Evolutionary conservation across 2,888 invertebrate species (phyloP).

Genomic region (Myopa testacea): DNA sequence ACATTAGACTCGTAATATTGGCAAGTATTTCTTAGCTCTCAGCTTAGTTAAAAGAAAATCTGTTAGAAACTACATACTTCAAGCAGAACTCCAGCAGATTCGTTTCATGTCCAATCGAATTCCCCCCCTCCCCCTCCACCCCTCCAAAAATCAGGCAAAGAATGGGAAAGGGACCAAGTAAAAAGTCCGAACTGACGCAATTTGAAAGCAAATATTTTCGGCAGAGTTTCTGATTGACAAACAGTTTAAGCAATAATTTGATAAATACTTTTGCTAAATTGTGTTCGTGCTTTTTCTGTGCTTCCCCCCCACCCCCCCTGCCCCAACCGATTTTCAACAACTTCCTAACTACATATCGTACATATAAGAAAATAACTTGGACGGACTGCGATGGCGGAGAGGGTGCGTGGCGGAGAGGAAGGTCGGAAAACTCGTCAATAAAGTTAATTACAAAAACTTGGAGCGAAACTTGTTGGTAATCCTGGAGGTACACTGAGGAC

Average conservation of each 20-base stretch:
- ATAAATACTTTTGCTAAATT: slow-evolving; percentile 7
- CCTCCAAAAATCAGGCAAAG: too few relatives aligned
- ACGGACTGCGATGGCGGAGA: background rate
- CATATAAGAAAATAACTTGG: background rate
- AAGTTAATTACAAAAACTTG: slow-evolving; percentile 35
- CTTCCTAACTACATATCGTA: background rate
- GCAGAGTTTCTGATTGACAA: slow-evolving; percentile 1
- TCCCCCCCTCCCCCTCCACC: too few relatives aligned
- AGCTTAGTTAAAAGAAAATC: too few relatives aligned
- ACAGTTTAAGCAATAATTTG: slow-evolving; percentile 12
- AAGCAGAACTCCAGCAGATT: too few relatives aligned
- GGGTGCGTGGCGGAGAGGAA: background rate
- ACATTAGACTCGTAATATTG: too few relatives aligned
- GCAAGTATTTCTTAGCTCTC: too few relatives aligned
- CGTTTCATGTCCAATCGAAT: too few relatives aligned
- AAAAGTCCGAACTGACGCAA: background rate
- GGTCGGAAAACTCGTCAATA: slow-evolving; percentile 25
- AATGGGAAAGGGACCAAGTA: background rate
- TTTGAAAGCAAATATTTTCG: slow-evolving; percentile 8
- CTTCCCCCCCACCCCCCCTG: too few relatives aligned
- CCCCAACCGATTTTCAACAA: background rate
- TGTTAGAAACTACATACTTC: too few relatives aligned
- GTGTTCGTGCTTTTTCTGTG: background rate
- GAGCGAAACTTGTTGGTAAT: slow-evolving; percentile 27
- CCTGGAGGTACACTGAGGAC: slow-evolving; percentile 12